Base-by-base conservation (phyloP, 2,113 vertebrate genomes). In the Turdus rufiventris region DNA sequence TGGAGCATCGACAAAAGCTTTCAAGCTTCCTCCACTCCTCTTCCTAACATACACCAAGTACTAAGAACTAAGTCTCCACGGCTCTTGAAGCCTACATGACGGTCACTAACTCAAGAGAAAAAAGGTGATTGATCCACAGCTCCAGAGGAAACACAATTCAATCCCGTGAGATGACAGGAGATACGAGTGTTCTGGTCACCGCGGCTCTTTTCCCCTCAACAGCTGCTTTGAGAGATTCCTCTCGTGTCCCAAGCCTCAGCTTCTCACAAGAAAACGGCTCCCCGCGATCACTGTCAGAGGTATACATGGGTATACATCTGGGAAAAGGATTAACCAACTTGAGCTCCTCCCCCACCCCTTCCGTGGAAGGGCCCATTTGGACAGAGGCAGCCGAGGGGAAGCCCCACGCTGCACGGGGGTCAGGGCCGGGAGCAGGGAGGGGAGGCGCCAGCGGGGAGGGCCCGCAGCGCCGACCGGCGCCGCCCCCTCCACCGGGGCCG, bases 301-400 rank as follows among this genome's bases (percentile, higher is more conserved):
- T n/a, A n/a, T n/a, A n/a, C n/a, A n/a, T 0, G 3, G 5, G 2
- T 21, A 4, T 0, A 25, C 14, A 33, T 6, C 19, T 10, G 5
- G 5, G 5, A n/a, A 33, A 6, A 18, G 4, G 7, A 65, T 8
- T 45, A 12, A 5, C 4, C 36, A 50, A 21, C 19, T 5, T 1
- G 26, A 38, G 18, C 7, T 31, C 28, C 40, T 28, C 23, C 70
- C 18, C 14, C 24, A 9, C 16, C 10, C 12, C 3, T 34, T 14
- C 15, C 11, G 6, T 10, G 20, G 21, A 48, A 33, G 13, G 3
- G 31, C 40, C 11, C 2, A 9, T 33, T 34, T 4, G 3, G 5
- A 8, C 2, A 0, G 6, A 10, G 1, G 8, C 2, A 7, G 20
- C 3, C 1, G 12, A 16, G 8, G 4, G 12, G 4, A 7, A 5